A percentile compares a stretch with the other conserved stretches of the same genome.
phyloP scores from a whole-genome alignment of 2,888 invertebrate genomes.

The Andrena bicolor region DNA sequence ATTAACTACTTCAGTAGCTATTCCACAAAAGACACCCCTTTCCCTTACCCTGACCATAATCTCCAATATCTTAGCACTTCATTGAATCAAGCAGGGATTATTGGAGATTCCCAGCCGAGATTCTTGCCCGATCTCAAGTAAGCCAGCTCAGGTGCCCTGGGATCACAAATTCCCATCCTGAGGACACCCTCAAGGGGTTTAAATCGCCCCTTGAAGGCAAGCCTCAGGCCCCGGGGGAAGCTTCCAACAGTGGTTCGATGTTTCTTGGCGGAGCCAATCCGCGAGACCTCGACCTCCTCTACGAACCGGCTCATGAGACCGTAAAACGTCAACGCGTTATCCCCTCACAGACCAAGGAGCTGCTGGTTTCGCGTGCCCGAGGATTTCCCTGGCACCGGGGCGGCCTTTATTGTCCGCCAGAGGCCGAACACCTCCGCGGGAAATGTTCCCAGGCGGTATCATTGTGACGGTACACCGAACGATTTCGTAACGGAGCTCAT shows the following conservation, averaged over 20 bases:
- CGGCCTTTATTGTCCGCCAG: constrained; percentile 71
- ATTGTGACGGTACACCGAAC: constrained; percentile 75
- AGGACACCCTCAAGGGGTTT: too few relatives aligned
- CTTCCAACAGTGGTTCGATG: background rate
- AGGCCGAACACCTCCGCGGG: constrained; percentile 78
- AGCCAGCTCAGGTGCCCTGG: too few relatives aligned
- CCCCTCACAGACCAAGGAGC: constrained; percentile 30
- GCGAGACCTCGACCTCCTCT: constrained; percentile 70
- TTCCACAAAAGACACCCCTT: too few relatives aligned
- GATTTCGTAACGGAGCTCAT: constrained; percentile 64
- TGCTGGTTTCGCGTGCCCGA: constrained; percentile 53
- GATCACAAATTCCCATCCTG: too few relatives aligned
- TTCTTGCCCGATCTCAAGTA: too few relatives aligned
- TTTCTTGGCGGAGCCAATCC: constrained; percentile 3
- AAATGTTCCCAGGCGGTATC: constrained; percentile 81
- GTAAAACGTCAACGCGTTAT: constrained; percentile 36
- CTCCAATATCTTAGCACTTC: too few relatives aligned
- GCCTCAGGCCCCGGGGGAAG: too few relatives aligned
- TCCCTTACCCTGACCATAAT: too few relatives aligned
- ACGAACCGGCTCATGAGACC: constrained; percentile 52
- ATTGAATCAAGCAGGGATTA: too few relatives aligned
- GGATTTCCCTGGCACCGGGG: constrained; percentile 72
- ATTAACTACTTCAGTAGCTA: too few relatives aligned
- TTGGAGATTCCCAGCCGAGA: too few relatives aligned
- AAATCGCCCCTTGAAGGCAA: too few relatives aligned